A percentile compares a stretch with the other conserved stretches of the same genome.
Evolutionary conservation across 2,113 vertebrate species (phyloP).

Genomic region (Ctenomys sociabilis): DNA sequence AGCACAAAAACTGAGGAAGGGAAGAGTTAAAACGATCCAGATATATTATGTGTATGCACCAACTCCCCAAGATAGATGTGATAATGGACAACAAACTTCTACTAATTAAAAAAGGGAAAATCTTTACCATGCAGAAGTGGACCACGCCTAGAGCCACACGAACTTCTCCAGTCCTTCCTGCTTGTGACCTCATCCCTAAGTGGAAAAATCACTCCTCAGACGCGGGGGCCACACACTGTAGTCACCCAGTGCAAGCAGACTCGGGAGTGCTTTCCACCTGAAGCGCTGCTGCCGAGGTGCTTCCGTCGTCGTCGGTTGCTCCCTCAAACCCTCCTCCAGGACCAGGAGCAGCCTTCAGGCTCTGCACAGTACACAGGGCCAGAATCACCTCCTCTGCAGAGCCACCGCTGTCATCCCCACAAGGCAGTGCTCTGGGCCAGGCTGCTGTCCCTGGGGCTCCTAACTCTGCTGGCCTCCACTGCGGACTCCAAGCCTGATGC

Average conservation of each 20-base stretch:
- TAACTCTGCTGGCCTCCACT: neutral
- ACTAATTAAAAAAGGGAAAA: neutral
- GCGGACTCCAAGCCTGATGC: neutral
- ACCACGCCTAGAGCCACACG: neutral
- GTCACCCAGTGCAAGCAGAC: neutral
- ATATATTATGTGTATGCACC: neutral
- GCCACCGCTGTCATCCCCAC: rapidly evolving
- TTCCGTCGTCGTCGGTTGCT: neutral
- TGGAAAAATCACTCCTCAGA: neutral
- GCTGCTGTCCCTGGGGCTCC: neutral
- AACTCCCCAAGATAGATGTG: neutral
- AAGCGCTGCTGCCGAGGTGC: neutral
- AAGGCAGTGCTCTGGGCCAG: neutral
- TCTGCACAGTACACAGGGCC: neutral
- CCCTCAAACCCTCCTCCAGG: neutral
- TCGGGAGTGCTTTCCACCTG: no score
- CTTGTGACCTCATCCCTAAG: neutral
- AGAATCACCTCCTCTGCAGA: neutral
- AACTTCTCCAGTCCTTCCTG: neutral
- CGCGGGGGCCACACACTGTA: neutral
- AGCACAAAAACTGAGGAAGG: neutral
- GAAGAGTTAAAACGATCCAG: neutral
- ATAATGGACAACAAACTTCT: neutral
- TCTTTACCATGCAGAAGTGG: neutral
- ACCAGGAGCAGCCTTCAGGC: neutral